phyloP scores from a whole-genome alignment of 2,797 vertebrate genomes.

The Brachyrhaphis roseni region DNA sequence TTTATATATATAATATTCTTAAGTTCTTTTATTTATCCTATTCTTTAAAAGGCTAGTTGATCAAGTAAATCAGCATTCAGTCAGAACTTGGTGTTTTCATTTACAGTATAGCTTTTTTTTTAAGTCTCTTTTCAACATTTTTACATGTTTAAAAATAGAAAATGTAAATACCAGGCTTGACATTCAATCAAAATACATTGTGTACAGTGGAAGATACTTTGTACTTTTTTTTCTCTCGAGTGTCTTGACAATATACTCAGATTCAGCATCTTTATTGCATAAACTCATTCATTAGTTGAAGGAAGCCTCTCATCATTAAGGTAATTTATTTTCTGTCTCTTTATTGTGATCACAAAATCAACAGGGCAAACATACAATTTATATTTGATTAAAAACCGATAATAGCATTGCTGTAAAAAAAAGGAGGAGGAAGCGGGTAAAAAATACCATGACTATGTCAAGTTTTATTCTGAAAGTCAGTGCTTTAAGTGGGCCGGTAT shows the following conservation, averaged over 20 bases:
- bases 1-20: not conserved
- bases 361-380: not conserved
- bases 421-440: not conserved
- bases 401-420: not conserved
- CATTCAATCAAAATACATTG: slow-evolving; percentile 38
- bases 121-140: slow-evolving; percentile 19
- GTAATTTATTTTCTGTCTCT: not conserved
- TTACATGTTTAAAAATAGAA: slow-evolving; percentile 24
- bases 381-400: not conserved
- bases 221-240: slow-evolving; percentile 9
- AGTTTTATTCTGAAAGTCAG: not conserved
- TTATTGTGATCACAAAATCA: not conserved
- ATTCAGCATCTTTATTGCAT: slow-evolving; percentile 18
- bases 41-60: slow-evolving; percentile 18
- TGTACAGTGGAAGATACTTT: slow-evolving; percentile 16
- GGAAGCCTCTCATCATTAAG: slow-evolving; percentile 20
- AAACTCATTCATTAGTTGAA: slow-evolving; percentile 3
- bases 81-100: slow-evolving; percentile 15
- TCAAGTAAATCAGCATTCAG: slow-evolving; percentile 35
- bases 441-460: not conserved
- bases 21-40: slow-evolving; percentile 11
- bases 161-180: slow-evolving; percentile 24
- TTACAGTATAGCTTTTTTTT: slow-evolving; percentile 28
- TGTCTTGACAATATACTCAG: slow-evolving; percentile 16
- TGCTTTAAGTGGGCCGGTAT: not conserved